A percentile compares a stretch with the other conserved stretches of the same genome.
phyloP scores from a whole-genome alignment of 2,113 vertebrate species.

The Rana temporaria region DNA sequence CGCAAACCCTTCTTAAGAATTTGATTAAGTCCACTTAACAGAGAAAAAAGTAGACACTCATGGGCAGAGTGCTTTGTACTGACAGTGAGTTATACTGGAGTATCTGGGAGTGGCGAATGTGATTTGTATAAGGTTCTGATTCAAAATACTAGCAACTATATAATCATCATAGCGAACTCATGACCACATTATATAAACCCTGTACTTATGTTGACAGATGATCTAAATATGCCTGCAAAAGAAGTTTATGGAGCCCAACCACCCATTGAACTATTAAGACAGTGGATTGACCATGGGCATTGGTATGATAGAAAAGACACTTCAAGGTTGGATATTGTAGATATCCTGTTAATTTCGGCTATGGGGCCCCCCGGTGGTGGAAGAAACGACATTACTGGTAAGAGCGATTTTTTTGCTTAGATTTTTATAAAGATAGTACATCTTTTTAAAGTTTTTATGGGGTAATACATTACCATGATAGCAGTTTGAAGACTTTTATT shows the following conservation, averaged over 20 bases:
- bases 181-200: neutral
- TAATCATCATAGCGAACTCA: too few relatives aligned
- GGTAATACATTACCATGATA: too few relatives aligned
- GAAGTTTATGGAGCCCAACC: constrained; percentile 92
- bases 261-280: constrained; percentile 88
- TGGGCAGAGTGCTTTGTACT: too few relatives aligned
- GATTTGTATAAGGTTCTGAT: too few relatives aligned
- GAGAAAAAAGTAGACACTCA: too few relatives aligned
- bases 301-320: constrained; percentile 93
- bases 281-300: constrained; percentile 88
- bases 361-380: constrained; percentile 94
- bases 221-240: constrained; percentile 94
- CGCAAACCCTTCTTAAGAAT: too few relatives aligned
- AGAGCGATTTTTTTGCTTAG: constrained; percentile 1
- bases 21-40: too few relatives aligned
- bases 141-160: too few relatives aligned
- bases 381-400: constrained; percentile 91
- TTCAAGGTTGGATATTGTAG: constrained; percentile 76
- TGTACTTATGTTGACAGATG: constrained; percentile 75
- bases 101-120: neutral
- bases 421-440: too few relatives aligned
- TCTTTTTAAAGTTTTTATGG: too few relatives aligned
- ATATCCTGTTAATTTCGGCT: constrained; percentile 84
- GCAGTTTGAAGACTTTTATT: neutral
- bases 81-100: too few relatives aligned